A percentile compares a stretch with the other conserved stretches of the same genome.
Conservation (phyloP, 2,888 invertebrate species). For the Acleris literana region DNA sequence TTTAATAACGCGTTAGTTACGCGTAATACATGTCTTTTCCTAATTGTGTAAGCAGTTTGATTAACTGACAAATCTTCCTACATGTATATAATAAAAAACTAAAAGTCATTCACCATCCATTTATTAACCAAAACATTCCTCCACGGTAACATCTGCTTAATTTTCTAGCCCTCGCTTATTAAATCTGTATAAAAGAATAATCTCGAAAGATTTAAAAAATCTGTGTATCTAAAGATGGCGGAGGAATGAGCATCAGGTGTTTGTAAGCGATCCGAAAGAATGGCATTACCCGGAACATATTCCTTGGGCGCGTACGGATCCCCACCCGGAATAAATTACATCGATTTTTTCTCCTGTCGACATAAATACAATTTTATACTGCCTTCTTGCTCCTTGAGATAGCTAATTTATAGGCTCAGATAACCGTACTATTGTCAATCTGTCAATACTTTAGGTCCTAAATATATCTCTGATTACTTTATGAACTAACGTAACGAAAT, state of each 20-base stretch:
- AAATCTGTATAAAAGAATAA: constrained; percentile 40
- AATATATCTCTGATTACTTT: constrained; percentile 6
- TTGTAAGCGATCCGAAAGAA: constrained; percentile 70
- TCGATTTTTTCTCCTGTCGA: constrained; percentile 36
- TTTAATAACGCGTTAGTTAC: not conserved
- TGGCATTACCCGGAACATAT: constrained; percentile 76
- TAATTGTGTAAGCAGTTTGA: too few species aligned
- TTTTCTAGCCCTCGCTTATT: not conserved
- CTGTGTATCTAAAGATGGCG: constrained; percentile 50
- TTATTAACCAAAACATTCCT: too few species aligned
- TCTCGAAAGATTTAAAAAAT: constrained; percentile 53
- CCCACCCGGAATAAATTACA: constrained; percentile 77
- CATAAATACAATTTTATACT: constrained; percentile 30
- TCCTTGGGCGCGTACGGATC: constrained; percentile 60
- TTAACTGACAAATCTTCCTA: too few species aligned
- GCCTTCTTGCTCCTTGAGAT: constrained; percentile 21
- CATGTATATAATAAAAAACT: too few species aligned
- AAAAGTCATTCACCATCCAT: too few species aligned
- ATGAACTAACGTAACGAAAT: not conserved
- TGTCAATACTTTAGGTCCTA: constrained; percentile 17
- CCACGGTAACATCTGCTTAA: constrained; percentile 16
- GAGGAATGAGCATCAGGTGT: constrained; percentile 76
- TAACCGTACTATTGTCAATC: constrained; percentile 9
- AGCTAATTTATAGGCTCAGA: constrained; percentile 16
- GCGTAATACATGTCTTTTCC: not conserved